These are phyloP conservation scores for Neoniphon sammara DNA, from an alignment of 2,797 vertebrate genomes.

Conservation along the genomic window DNA sequence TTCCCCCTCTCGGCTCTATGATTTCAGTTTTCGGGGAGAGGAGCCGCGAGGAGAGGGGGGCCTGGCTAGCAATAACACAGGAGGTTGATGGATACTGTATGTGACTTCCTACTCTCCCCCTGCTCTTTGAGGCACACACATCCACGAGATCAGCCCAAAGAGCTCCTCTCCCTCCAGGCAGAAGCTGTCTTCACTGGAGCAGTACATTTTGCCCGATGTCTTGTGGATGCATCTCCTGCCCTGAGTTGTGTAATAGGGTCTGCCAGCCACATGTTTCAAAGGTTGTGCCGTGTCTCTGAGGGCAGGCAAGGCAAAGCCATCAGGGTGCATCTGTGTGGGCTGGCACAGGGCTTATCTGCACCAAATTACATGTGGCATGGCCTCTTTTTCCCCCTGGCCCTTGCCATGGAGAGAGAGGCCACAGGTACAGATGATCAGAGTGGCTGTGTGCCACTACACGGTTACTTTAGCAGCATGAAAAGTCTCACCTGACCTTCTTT, in stretches of 20 bases:
- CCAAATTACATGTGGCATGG: constrained; percentile 40
- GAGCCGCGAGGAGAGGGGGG: constrained; percentile 24
- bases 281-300: constrained; percentile 45
- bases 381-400: constrained; percentile 21
- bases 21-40: constrained; percentile 41
- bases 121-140: constrained; percentile 51
- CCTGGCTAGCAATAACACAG: constrained; percentile 32
- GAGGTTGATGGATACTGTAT: constrained; percentile 27
- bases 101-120: constrained; percentile 56
- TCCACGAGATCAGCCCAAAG: constrained; percentile 48
- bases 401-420: constrained; percentile 36
- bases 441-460: neutral
- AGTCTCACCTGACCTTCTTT: constrained; percentile 45
- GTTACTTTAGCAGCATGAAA: constrained; percentile 1
- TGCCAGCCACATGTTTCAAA: constrained; percentile 73
- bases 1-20: constrained; percentile 23
- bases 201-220: constrained; percentile 58
- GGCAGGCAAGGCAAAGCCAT: constrained; percentile 38
- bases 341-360: constrained; percentile 45
- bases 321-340: constrained; percentile 39
- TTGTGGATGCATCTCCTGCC: constrained; percentile 28
- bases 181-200: constrained; percentile 48
- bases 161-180: constrained; percentile 51
- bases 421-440: constrained; percentile 18
- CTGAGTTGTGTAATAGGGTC: constrained; percentile 66